A percentile compares a stretch with the other conserved stretches of the same genome.
phyloP scores from a whole-genome alignment of 2,888 invertebrate species.

The Drosophila robusta region DNA sequence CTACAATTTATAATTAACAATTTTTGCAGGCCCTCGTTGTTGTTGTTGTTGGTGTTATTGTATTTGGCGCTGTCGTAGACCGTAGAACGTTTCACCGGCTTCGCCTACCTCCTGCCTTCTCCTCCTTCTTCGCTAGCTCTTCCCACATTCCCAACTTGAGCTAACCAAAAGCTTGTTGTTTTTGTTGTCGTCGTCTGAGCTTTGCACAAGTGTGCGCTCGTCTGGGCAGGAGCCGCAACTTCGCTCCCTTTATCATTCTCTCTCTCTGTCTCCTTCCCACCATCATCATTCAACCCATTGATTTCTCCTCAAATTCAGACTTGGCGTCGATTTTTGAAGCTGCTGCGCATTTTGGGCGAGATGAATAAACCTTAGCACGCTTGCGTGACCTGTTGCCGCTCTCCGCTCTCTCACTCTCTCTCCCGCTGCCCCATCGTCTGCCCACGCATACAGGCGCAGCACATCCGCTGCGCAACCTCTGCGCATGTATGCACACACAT shows the following conservation, averaged over 20 bases:
- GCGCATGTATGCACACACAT: slow-evolving; percentile 15
- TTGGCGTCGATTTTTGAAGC: slow-evolving; percentile 58
- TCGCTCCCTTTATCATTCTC: not conserved
- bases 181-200: slow-evolving; percentile 26
- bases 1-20: slow-evolving; percentile 78
- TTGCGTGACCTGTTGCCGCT: slow-evolving; percentile 70
- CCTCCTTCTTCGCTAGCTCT: slow-evolving; percentile 5
- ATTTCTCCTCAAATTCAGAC: slow-evolving; percentile 53
- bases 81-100: slow-evolving; percentile 25
- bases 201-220: slow-evolving; percentile 63
- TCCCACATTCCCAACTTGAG: slow-evolving; percentile 27
- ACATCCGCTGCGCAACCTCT: slow-evolving; percentile 50
- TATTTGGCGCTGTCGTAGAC: slow-evolving; percentile 23
- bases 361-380: slow-evolving; percentile 75
- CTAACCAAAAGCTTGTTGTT: slow-evolving; percentile 39
- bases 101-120: slow-evolving; percentile 11
- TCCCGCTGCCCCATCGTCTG: slow-evolving; percentile 6
- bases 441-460: slow-evolving; percentile 56
- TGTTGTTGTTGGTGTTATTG: slow-evolving; percentile 19
- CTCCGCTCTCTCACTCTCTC: slow-evolving; percentile 17
- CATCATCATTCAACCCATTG: slow-evolving; percentile 41
- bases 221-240: slow-evolving; percentile 22
- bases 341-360: slow-evolving; percentile 67
- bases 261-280: slow-evolving; percentile 26
- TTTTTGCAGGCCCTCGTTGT: slow-evolving; percentile 47